Base-by-base conservation (phyloP, 1,140 invertebrate species). In the Ctenoplectra terminalis region DNA sequence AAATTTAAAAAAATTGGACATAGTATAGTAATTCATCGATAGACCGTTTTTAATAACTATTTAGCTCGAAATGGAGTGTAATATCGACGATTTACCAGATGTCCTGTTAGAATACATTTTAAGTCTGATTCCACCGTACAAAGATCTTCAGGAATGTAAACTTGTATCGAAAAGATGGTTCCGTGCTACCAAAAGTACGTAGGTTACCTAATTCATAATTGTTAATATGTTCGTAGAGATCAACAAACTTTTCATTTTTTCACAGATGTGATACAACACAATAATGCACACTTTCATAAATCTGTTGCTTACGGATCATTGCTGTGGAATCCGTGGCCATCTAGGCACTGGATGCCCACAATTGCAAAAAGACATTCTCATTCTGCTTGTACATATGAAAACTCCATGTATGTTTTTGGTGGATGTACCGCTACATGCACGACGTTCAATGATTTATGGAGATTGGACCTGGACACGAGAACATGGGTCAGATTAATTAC, bases 381-480 rank as follows among this genome's bases (percentile, higher is more conserved):
- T 95, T 96, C 97, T 83, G 97, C 98, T 60, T 98, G 97, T 90
- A 96, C 97, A 75, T 95, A 96, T 91, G 95, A 96, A 66, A 97
- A 97, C 93, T 96, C 95, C 4, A 97, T 99, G 97, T 99, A 98
- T 92, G 96, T 99, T 46, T 99, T 99, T 95, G 98, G 98, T 64
- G 99, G 99, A 1, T 99, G 98, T 87, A 99, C 98, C n/a, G 97
- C 97, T 46, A 97, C 97, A 52, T 97, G 96, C 88, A 99, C 99
- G 29, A 98, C 98, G 15, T 99, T 99, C 89, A 99, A 99, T 95
- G 99, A 99, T 94, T 94, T 99, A 13, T 99, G 99, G 99, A 95
- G 95, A 85, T 96, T 99, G 92, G 97, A 99, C 95, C 95, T 99
- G 60, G 96, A 97, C 11, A 96, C 95, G 61, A 95, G 98, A 90